phyloP scores from a whole-genome alignment of 2,888 invertebrate genomes.

The Choristoneura rosaceana region DNA sequence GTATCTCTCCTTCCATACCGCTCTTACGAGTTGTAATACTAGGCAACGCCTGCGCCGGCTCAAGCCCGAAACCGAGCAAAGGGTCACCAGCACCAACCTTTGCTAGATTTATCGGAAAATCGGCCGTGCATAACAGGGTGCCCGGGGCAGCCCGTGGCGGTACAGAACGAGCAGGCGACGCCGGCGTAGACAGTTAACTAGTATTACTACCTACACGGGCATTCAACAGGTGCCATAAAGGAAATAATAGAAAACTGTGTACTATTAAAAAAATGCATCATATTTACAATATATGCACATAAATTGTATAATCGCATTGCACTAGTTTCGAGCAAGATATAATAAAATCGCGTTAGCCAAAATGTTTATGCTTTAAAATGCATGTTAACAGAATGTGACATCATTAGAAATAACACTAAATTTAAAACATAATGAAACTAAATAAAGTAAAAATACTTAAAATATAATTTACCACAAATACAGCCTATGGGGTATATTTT shows the following conservation, averaged over 20 bases:
- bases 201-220: slow-evolving; percentile 18
- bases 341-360: slow-evolving; percentile 29
- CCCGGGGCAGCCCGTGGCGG: slow-evolving; percentile 21
- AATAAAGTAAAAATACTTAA: neutral
- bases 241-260: neutral
- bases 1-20: slow-evolving; percentile 34
- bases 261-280: neutral
- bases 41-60: slow-evolving; percentile 32
- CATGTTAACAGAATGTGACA: neutral
- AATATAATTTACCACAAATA: neutral
- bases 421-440: neutral
- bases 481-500: neutral
- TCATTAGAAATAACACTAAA: neutral
- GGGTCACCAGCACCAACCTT: neutral
- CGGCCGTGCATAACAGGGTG: neutral
- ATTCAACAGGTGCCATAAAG: neutral
- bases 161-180: slow-evolving; percentile 38
- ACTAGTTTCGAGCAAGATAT: slow-evolving; percentile 20
- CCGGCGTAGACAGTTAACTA: slow-evolving; percentile 30
- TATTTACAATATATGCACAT: slow-evolving; percentile 25
- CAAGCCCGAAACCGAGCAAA: neutral
- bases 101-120: neutral
- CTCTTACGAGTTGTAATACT: slow-evolving; percentile 16
- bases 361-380: neutral
- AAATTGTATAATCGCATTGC: slow-evolving; percentile 26